Percentiles rank a stretch among this genome's conserved stretches.
These are phyloP conservation scores for Cataglyphis rosenhaueri DNA, from an alignment of 2,888 invertebrate species.

Conservation along the genomic window DNA sequence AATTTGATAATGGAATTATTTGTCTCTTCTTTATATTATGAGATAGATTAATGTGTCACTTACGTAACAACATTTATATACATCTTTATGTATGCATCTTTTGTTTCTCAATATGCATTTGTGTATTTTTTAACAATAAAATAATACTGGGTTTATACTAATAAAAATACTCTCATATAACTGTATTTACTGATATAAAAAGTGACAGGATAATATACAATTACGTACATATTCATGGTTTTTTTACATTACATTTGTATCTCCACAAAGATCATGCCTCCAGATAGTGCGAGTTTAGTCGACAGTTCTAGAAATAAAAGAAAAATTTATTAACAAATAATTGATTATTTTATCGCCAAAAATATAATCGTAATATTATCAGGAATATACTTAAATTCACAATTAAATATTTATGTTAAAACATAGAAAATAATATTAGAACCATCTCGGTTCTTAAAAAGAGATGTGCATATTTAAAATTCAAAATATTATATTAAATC, in stretches of 20 bases:
- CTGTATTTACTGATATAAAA: constrained; percentile 27
- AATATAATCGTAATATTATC: neutral
- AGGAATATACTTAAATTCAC: constrained; percentile 37
- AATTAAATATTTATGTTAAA: constrained; percentile 34
- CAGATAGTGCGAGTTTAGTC: constrained; percentile 71
- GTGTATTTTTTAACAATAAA: neutral
- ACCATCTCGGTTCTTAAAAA: neutral
- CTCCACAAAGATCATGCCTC: neutral
- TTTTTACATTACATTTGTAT: constrained; percentile 5
- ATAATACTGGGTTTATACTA: constrained; percentile 20
- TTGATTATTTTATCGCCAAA: neutral
- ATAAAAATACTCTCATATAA: constrained; percentile 12
- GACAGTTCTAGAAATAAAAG: constrained; percentile 76
- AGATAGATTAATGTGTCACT: neutral
- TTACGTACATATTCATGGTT: constrained; percentile 23
- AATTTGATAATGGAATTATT: neutral
- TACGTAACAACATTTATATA: neutral
- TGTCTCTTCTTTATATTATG: neutral
- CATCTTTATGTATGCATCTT: neutral
- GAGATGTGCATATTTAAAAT: neutral
- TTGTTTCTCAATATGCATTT: neutral
- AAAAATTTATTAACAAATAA: constrained; percentile 39
- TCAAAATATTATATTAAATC: neutral
- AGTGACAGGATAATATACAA: neutral
- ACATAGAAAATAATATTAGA: constrained; percentile 41